phyloP scores from a whole-genome alignment of 2,888 invertebrate species.

The Clanis bilineata region DNA sequence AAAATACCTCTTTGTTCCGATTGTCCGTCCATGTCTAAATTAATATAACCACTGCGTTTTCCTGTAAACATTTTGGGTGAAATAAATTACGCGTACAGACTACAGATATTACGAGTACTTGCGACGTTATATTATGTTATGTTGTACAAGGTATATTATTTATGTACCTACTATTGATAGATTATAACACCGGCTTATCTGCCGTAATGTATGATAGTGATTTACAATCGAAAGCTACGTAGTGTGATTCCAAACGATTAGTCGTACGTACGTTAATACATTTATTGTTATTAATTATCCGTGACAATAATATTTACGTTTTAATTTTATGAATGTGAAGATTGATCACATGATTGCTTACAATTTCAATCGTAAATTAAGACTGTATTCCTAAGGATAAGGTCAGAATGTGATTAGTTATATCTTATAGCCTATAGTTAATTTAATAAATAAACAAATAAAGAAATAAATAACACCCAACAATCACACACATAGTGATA shows the following conservation, averaged over 20 bases:
- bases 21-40: conserved; percentile 50
- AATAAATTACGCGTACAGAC: neutral
- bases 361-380: neutral
- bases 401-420: no score
- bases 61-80: conserved; percentile 39
- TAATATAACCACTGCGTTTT: conserved; percentile 38
- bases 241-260: neutral
- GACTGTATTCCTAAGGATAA: no score
- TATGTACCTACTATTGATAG: neutral
- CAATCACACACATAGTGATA: no score
- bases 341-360: neutral
- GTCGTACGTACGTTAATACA: neutral
- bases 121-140: neutral
- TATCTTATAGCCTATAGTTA: no score
- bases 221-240: neutral
- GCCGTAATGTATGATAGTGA: neutral
- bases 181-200: neutral
- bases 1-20: conserved; percentile 37
- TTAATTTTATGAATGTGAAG: neutral
- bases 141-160: neutral
- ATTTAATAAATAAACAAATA: no score
- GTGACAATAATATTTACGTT: neutral
- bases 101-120: no score
- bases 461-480: no score
- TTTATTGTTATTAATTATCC: neutral